phyloP scores from a whole-genome alignment of 1,140 invertebrate species.

The Hycleus cichorii region DNA sequence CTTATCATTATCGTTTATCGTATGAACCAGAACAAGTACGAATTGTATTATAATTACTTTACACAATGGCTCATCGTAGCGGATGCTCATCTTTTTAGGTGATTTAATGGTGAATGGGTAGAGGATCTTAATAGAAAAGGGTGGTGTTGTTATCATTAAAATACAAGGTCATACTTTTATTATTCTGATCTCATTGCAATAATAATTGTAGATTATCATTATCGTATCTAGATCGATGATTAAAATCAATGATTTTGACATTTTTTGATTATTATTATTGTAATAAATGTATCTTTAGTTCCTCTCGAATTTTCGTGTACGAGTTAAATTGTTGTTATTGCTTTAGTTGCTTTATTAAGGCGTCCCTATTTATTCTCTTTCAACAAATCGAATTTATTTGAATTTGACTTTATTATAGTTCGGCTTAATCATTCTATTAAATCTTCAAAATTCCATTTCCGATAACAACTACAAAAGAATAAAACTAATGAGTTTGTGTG shows the following conservation, averaged over 20 bases:
- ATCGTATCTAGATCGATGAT: constrained; percentile 41
- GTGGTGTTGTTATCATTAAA: not conserved
- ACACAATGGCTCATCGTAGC: constrained; percentile 11
- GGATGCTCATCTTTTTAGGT: constrained; percentile 13
- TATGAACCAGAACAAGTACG: constrained; percentile 13
- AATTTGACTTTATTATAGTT: constrained; percentile 18
- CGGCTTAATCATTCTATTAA: constrained; percentile 4
- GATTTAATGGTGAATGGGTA: not conserved
- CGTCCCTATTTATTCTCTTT: not conserved
- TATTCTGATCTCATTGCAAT: not conserved
- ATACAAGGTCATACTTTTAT: constrained; percentile 10
- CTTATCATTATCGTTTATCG: constrained; percentile 6
- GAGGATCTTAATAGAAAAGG: constrained; percentile 3
- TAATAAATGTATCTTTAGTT: no score
- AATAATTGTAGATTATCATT: constrained; percentile 16
- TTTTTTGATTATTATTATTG: constrained; percentile 17
- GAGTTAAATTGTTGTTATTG: constrained; percentile 5
- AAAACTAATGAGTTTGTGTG: no score
- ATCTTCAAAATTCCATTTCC: not conserved
- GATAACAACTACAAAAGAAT: no score
- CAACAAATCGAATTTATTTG: constrained; percentile 1
- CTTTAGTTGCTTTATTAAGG: constrained; percentile 11
- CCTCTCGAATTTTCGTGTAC: not conserved
- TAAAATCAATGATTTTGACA: constrained; percentile 38
- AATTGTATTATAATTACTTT: constrained; percentile 26